Evolutionary conservation across 2,797 vertebrate species (phyloP).

Genomic region (Trichosurus vulpecula): DNA sequence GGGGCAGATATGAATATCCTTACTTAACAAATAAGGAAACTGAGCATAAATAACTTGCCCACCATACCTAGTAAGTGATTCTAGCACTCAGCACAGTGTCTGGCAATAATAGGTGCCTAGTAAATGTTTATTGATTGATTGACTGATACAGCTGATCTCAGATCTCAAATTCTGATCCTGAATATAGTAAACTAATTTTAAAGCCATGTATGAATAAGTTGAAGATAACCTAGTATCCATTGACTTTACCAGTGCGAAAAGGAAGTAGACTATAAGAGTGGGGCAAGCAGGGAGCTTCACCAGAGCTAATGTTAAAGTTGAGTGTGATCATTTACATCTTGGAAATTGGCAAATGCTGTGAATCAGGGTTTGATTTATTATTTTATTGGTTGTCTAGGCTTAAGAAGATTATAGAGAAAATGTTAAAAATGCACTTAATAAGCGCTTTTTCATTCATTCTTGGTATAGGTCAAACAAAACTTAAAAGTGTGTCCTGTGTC

Average conservation of each 20-base stretch:
- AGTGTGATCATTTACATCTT: not conserved
- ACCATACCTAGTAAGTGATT: not conserved
- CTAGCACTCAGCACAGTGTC: not conserved
- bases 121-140: not conserved
- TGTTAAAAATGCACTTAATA: not conserved
- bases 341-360: not conserved
- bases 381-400: not conserved
- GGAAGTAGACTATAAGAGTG: not conserved
- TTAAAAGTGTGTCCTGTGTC: not conserved
- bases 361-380: not conserved
- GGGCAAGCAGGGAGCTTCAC: not conserved
- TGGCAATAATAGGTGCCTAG: not conserved
- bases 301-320: not conserved
- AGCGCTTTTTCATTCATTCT: not conserved
- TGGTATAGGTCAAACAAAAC: not conserved
- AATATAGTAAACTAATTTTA: not conserved
- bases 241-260: not conserved
- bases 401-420: not conserved
- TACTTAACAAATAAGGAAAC: slow-evolving; percentile 18
- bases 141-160: not conserved
- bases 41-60: not conserved
- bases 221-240: not conserved
- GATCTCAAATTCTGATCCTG: not conserved
- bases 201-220: not conserved
- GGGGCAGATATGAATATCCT: not conserved